Base-by-base conservation (phyloP, 2,113 vertebrate genomes). In the Peromyscus californicus region DNA sequence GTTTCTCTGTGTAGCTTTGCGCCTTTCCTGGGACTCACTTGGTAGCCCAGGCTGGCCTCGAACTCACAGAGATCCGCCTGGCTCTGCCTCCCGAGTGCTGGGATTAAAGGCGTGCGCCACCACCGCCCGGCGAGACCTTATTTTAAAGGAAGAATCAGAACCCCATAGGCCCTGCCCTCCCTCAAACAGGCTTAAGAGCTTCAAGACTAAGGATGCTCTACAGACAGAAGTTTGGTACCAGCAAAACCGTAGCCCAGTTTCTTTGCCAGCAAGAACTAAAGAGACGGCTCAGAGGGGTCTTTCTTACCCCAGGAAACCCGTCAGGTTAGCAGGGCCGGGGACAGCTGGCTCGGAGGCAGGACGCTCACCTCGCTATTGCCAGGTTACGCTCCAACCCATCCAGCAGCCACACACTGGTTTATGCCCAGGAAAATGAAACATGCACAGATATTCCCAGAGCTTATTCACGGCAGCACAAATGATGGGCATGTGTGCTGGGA, bases 401-500 rank as follows among this genome's bases (percentile, higher is more conserved):
- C 65, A 80, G n/a, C 2, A 67, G 26, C 12, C n/a, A 63, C 2
- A 65, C 54, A 51, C 42, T 22, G 16, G 29, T 7, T 3, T 48
- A 4, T 36, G 42, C 6, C 84, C 84, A 48, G 67, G 84, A 48
- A 69, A 86, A 48, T 0, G 61, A 48, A 67, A 31, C 61, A 22
- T 2, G 10, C 63, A 36, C 10, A 69, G 63, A 36, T 1, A 0
- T 22, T 31, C 45, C 7, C 31, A 69, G 63, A 48, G 63, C 61
- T 48, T 45, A 6, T 33, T 45, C 4, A 65, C 16, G 24, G 19
- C 24, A 31, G 59, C 7, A 1, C 59, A 42, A 31, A 45, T 2
- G 29, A 29, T 17, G 19, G 29, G 61, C 48, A 22, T 87, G 69
- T 67, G 80, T 93, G 95, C 97, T 96, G 78, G 54, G 45, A 33